Base-by-base conservation (phyloP, 2,888 invertebrate species). In the Vesta saturnalis region DNA sequence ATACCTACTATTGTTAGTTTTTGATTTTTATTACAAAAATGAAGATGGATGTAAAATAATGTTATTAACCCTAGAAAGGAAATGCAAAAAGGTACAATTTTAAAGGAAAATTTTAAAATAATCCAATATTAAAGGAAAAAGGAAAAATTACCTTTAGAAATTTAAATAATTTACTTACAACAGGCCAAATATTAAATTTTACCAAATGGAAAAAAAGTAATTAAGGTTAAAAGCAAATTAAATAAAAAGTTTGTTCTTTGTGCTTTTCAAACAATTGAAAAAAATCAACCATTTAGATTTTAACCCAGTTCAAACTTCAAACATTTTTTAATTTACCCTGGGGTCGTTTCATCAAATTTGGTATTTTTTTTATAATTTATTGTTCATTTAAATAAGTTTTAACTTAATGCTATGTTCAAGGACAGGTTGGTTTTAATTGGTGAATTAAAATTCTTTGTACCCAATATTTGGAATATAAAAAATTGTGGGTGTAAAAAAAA, bases 161-260 rank as follows among this genome's bases (percentile, higher is more conserved):
- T 30, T n/a, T n/a, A n/a, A n/a, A n/a, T n/a, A n/a, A n/a, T n/a
- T n/a, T n/a, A n/a, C n/a, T n/a, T n/a, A n/a, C n/a, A n/a, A n/a
- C 78, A 92, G 91, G 91, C 91, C 12, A 91, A 90, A 5, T 92
- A 92, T 79, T 83, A 91, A 56, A 91, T 92, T 78, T 85, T 92
- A 30, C 85, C 89, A 77, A 91, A 91, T 77, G 91, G 90, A 0
- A 87, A 88, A 67, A 88, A 91, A 81, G 91, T 92, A n/a, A n/a
- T n/a, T n/a, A n/a, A n/a, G n/a, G 0, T 82, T 91, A 66, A 89
- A 89, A 77, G 87, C 87, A 4, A 92, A 92, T 0, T 91, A 91
- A 77, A 81, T 92, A 69, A 88, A 89, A 74, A 87, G 85, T 77
- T 91, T 91, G 80, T 81, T 92, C 61, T 88, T 90, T 0, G 81